Percentiles rank a stretch among this genome's conserved stretches.
Conservation (phyloP, 2,113 vertebrate genomes). For the Caloenas nicobarica region DNA sequence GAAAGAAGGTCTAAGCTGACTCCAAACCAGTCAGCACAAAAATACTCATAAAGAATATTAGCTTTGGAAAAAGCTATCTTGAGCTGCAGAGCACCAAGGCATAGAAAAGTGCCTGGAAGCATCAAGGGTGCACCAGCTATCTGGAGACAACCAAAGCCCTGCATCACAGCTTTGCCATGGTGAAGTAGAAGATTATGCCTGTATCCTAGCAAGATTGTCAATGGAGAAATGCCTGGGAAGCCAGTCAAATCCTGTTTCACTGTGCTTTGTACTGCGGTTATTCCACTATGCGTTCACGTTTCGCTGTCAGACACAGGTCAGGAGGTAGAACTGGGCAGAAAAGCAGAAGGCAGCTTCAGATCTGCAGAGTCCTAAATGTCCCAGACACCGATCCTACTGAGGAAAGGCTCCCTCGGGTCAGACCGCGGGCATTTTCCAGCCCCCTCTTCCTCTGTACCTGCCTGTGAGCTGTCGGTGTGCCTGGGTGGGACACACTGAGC, state of each 20-base stretch:
- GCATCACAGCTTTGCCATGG: neutral
- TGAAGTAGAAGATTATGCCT: neutral
- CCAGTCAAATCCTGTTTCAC: neutral
- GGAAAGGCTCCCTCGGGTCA: neutral
- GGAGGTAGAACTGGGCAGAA: neutral
- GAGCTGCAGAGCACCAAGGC: neutral
- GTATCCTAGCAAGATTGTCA: neutral
- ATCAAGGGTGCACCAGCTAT: neutral
- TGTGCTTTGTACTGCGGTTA: neutral
- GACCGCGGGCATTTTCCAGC: neutral
- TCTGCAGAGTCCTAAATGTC: neutral
- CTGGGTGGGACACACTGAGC: neutral
- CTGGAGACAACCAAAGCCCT: neutral
- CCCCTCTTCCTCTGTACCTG: neutral
- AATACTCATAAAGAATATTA: neutral
- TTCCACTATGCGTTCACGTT: rapidly evolving
- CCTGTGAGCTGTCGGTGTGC: neutral
- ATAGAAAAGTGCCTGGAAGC: rapidly evolving
- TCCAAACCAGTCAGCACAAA: neutral
- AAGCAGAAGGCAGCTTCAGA: neutral
- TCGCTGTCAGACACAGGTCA: neutral
- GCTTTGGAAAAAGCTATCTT: neutral
- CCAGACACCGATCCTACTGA: neutral
- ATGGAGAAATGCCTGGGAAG: neutral
- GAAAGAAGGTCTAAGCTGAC: neutral